Evolutionary conservation across 2,113 vertebrate genomes (phyloP).

Genomic region (Syngnathoides biaculeatus): DNA sequence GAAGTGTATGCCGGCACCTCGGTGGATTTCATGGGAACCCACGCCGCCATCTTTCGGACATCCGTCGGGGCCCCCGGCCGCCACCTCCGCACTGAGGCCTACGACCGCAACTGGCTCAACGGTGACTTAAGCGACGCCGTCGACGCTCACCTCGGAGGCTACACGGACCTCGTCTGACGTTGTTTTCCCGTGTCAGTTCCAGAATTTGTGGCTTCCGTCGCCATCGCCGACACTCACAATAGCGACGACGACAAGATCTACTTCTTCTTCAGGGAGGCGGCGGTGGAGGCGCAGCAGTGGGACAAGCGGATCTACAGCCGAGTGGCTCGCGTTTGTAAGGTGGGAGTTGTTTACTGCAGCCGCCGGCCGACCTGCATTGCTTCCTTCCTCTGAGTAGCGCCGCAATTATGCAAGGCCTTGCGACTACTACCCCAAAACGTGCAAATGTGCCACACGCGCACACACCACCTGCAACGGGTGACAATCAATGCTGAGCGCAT

Average conservation of each 20-base stretch:
- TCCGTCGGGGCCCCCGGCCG: constrained; percentile 63
- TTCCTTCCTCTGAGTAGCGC: too few relatives aligned
- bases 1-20: constrained; percentile 82
- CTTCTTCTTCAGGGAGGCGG: constrained; percentile 82
- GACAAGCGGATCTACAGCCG: constrained; percentile 78
- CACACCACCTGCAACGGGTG: too few relatives aligned
- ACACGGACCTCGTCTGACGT: not conserved
- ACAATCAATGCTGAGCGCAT: too few relatives aligned
- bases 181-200: constrained; percentile 68
- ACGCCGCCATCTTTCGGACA: constrained; percentile 78
- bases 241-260: constrained; percentile 82
- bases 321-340: constrained; percentile 86
- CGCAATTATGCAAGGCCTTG: too few relatives aligned
- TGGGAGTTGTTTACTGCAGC: constrained; percentile 18
- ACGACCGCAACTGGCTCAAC: constrained; percentile 82
- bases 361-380: too few relatives aligned
- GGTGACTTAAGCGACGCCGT: constrained; percentile 58
- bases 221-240: constrained; percentile 81
- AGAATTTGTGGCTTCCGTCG: constrained; percentile 72
- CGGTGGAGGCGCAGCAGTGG: constrained; percentile 77
- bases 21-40: constrained; percentile 84
- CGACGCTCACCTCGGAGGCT: not conserved
- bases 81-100: constrained; percentile 80
- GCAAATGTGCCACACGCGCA: too few relatives aligned
- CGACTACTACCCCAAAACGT: too few relatives aligned